Percentiles rank a stretch among this genome's conserved stretches.
Evolutionary conservation across 53 echinoderm and acorn worm species (phyloP).

Genomic region (Actinopyga echinites): DNA sequence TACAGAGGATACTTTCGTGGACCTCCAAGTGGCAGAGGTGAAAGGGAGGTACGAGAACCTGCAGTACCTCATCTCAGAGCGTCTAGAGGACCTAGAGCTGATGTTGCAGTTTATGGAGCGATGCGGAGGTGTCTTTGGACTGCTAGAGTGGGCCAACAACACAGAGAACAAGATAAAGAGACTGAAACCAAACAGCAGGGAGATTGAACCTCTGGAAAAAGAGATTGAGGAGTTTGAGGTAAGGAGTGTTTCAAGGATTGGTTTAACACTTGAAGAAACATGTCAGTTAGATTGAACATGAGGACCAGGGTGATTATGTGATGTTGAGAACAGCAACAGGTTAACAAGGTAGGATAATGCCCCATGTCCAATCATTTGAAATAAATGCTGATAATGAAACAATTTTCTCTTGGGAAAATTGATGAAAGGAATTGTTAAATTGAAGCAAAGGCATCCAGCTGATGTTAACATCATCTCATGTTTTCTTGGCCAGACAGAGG

Average conservation of each 20-base stretch:
- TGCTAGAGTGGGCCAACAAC: slow-evolving; percentile 80
- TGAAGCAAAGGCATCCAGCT: too few relatives aligned
- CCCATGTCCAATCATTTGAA: too few relatives aligned
- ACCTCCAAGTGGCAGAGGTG: slow-evolving; percentile 84
- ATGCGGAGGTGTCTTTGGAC: slow-evolving; percentile 82
- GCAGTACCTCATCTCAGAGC: slow-evolving; percentile 64
- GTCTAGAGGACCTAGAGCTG: slow-evolving; percentile 90
- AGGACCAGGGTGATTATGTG: too few relatives aligned
- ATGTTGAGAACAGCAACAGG: too few relatives aligned
- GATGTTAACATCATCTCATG: too few relatives aligned
- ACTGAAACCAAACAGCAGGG: slow-evolving; percentile 70
- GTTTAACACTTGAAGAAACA: too few relatives aligned
- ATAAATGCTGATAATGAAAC: too few relatives aligned
- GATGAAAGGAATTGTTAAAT: too few relatives aligned
- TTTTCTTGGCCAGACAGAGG: too few relatives aligned
- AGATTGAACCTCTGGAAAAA: slow-evolving; percentile 78
- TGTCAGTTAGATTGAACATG: too few relatives aligned
- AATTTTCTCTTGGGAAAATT: too few relatives aligned
- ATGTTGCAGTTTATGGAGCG: slow-evolving; percentile 94
- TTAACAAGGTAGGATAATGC: too few relatives aligned
- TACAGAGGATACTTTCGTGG: slow-evolving; percentile 89
- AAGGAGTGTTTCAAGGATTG: background rate
- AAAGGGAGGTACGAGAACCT: slow-evolving; percentile 84
- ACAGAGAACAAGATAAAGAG: slow-evolving; percentile 76
- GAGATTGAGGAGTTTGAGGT: slow-evolving; percentile 84